These are phyloP conservation scores for Atractosteus spatula DNA, from an alignment of 2,113 vertebrate species.

Conservation along the genomic window DNA sequence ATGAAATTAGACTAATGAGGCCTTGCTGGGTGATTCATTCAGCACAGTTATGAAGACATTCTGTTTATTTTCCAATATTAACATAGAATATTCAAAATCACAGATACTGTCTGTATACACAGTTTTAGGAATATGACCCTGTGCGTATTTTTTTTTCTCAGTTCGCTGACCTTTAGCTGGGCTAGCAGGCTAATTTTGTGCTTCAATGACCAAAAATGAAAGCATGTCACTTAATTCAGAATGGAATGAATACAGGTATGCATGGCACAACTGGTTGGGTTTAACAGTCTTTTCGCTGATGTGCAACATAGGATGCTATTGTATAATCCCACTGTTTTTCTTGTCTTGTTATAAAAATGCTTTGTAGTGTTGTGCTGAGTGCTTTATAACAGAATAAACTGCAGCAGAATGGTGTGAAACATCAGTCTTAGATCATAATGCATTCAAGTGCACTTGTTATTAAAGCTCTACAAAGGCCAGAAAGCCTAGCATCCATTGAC, in stretches of 20 bases:
- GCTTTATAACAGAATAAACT: no score
- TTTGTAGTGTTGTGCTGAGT: background rate
- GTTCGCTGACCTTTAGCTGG: constrained; percentile 66
- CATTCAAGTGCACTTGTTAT: background rate
- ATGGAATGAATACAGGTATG: constrained; percentile 65
- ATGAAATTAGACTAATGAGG: background rate
- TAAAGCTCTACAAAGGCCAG: background rate
- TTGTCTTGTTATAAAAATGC: background rate
- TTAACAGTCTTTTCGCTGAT: constrained; percentile 48
- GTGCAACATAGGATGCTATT: constrained; percentile 1
- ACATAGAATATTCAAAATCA: background rate
- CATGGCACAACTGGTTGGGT: constrained; percentile 45
- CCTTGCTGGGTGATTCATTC: no score
- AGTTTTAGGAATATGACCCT: constrained; percentile 53
- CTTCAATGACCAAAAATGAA: constrained; percentile 74
- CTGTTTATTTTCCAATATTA: constrained; percentile 1
- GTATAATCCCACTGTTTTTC: constrained; percentile 16
- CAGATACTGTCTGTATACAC: constrained; percentile 29
- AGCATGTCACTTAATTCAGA: constrained; percentile 77
- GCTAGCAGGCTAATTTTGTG: constrained; percentile 76
- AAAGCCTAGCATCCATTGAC: background rate
- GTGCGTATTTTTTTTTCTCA: constrained; percentile 56
- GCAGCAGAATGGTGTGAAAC: no score
- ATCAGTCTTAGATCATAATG: background rate
- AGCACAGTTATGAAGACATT: background rate